A percentile compares a stretch with the other conserved stretches of the same genome.
phyloP scores from a whole-genome alignment of 1,140 invertebrate species.

The Hyphantria cunea region DNA sequence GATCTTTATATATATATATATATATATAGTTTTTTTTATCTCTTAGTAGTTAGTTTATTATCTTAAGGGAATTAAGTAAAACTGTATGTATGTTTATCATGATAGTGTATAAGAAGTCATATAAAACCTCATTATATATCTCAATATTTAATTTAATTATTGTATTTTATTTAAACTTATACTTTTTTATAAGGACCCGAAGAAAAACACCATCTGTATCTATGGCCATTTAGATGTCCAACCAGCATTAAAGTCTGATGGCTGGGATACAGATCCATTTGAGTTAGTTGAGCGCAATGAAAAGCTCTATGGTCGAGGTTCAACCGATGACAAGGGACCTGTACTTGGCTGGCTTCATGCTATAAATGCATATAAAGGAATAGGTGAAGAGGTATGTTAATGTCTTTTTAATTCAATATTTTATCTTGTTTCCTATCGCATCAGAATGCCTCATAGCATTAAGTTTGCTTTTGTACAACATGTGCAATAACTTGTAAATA shows the following conservation, averaged over 20 bases:
- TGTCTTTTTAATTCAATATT: neutral
- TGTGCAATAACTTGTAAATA: no score
- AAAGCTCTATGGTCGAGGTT: constrained; percentile 95
- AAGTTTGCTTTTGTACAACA: no score
- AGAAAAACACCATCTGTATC: constrained; percentile 95
- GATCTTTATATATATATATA: no score
- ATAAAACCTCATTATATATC: no score
- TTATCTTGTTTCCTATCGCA: no score
- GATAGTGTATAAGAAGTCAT: no score
- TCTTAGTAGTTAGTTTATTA: no score
- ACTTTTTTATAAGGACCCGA: constrained; percentile 83
- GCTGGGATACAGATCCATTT: constrained; percentile 98
- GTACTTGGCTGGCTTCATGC: constrained; percentile 97
- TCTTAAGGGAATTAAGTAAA: no score
- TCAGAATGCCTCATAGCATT: no score
- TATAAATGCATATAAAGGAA: constrained; percentile 92
- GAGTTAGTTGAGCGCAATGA: constrained; percentile 92
- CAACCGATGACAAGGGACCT: constrained; percentile 97
- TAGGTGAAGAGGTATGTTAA: constrained; percentile 81
- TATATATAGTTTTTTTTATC: no score
- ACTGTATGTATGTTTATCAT: no score
- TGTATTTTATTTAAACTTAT: neutral
- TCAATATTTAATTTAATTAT: no score
- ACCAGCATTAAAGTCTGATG: constrained; percentile 94
- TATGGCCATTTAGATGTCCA: constrained; percentile 99